Percentiles rank a stretch among this genome's conserved stretches.
phyloP scores from a whole-genome alignment of 2,113 vertebrate genomes.

The Chlorodrepanis virens region DNA sequence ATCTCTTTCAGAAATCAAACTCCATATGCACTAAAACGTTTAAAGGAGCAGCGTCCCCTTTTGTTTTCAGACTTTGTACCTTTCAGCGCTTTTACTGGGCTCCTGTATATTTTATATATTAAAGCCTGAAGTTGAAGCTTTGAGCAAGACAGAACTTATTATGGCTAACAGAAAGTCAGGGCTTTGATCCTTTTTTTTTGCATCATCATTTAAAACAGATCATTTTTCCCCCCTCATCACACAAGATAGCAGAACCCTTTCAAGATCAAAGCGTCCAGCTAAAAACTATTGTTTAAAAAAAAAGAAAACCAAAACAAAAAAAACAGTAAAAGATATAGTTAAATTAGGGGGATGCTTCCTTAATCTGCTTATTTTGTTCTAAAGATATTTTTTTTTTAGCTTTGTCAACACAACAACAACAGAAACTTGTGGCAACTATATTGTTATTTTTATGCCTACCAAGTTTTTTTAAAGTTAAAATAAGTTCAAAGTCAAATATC shows the following conservation, averaged over 20 bases:
- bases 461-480: slow-evolving; percentile 75
- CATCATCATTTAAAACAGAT: slow-evolving; percentile 81
- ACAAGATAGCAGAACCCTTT: slow-evolving; percentile 78
- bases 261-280: slow-evolving; percentile 78
- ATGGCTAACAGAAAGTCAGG: slow-evolving; percentile 72
- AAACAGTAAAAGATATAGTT: slow-evolving; percentile 51
- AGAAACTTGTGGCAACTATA: slow-evolving; percentile 68
- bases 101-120: slow-evolving; percentile 70
- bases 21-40: slow-evolving; percentile 82
- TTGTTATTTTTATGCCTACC: slow-evolving; percentile 72
- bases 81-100: slow-evolving; percentile 61
- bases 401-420: slow-evolving; percentile 62
- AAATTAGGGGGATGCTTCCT: slow-evolving; percentile 63
- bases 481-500: slow-evolving; percentile 78
- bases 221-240: slow-evolving; percentile 70
- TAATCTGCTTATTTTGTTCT: slow-evolving; percentile 70
- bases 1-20: slow-evolving; percentile 90
- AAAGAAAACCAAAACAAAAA: not conserved
- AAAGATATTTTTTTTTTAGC: slow-evolving; percentile 52
- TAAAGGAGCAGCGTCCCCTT: slow-evolving; percentile 76
- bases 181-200: slow-evolving; percentile 79
- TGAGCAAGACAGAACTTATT: slow-evolving; percentile 76
- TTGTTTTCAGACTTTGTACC: slow-evolving; percentile 74
- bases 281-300: slow-evolving; percentile 73
- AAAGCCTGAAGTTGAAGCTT: slow-evolving; percentile 68